Percentiles rank a stretch among this genome's conserved stretches.
phyloP scores from a whole-genome alignment of 2,113 vertebrate species.

The Addax nasomaculatus region DNA sequence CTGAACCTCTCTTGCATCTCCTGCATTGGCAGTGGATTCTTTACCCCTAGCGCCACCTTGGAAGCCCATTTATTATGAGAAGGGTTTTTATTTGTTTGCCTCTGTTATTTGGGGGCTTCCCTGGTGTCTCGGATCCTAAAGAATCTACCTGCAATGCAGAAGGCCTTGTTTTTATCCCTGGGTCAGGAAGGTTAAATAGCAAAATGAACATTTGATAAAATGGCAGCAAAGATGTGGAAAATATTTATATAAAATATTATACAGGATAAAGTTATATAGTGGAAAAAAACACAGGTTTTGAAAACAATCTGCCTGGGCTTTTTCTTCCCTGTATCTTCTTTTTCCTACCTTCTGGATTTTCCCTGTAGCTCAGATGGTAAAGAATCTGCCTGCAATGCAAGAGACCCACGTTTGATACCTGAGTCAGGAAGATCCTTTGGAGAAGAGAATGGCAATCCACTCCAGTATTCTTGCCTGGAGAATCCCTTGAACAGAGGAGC shows the following conservation, averaged over 20 bases:
- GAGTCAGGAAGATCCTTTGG: not conserved
- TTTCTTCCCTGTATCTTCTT: not conserved
- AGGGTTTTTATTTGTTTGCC: not conserved
- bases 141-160: not conserved
- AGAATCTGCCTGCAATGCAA: not conserved
- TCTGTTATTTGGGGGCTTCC: not conserved
- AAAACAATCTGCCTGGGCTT: not conserved
- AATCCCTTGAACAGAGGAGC: not conserved
- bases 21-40: not conserved
- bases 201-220: not conserved
- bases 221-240: not conserved
- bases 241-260: not conserved
- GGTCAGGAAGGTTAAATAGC: not conserved
- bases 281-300: not conserved
- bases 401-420: rapidly evolving
- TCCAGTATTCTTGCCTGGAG: not conserved
- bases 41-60: not conserved
- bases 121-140: not conserved
- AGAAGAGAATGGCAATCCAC: not conserved
- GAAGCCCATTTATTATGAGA: not conserved
- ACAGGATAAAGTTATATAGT: not conserved
- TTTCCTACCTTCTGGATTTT: not conserved
- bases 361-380: not conserved
- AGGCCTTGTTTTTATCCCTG: not conserved
- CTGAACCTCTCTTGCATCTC: not conserved